Evolutionary conservation across 1,140 invertebrate species (phyloP), one percentile per base, ranked within the genome.

Genomic region (Magallana gigas): DNA sequence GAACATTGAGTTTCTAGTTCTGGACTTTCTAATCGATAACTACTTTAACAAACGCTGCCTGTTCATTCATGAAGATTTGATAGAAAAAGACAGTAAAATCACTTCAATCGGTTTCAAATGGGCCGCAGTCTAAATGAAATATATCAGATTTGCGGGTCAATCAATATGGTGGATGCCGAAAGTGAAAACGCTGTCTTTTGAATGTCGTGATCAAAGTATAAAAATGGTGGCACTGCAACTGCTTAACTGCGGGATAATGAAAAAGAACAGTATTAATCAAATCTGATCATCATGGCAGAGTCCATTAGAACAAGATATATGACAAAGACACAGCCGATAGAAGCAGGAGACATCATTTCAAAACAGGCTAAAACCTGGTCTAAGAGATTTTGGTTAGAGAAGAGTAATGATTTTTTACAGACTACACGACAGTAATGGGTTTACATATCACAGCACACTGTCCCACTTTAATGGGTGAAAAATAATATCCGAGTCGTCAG

Each of bases 131-230:
- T 76, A 23, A 23, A 76, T 29, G 12, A 76, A 76, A 8, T 76
- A 29, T 6, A 18, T 76, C 9, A 12, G 68, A 76, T 76, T 11
- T 18, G 23, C 11, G 23, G 23, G 11, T 76, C 68, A 8, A 29
- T 29, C 68, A 29, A 16, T 62, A 16, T 76, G 68, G 36, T 12
- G 23, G 36, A 76, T 76, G 68, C 68, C 68, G 68, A 29, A 29
- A 76, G 68, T 76, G 68, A 76, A 29, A 29, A 76, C 23, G 18
- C 68, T 76, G 68, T 11, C 36, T 76, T 29, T 29, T 76, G 36
- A 76, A 76, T 76, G 68, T 12, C 68, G 68, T 76, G 68, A 76
- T 76, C 68, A 76, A 76, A 76, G 68, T 76, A 76, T 36, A 76
- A 29, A 76, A 29, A 76, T 76, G 23, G 68, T 29, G 36, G 23